These are phyloP conservation scores for Eupleurogrammus muticus DNA, from an alignment of 2,797 vertebrate species.

Conservation along the genomic window DNA sequence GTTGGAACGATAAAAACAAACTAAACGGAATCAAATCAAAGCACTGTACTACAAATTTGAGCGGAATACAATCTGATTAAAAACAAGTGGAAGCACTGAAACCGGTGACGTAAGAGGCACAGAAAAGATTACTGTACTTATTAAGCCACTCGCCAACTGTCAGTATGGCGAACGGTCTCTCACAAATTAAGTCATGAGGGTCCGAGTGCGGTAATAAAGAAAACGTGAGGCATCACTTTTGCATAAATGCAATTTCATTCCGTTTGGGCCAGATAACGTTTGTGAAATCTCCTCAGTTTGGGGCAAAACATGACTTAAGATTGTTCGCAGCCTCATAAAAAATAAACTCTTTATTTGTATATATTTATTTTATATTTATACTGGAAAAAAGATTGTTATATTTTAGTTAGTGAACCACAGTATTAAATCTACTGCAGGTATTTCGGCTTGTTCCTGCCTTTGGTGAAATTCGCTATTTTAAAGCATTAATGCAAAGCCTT, in stretches of 20 bases:
- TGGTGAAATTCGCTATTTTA: neutral
- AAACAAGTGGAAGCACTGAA: neutral
- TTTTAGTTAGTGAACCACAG: too few relatives aligned
- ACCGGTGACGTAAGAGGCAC: constrained; percentile 18
- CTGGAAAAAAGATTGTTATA: too few relatives aligned
- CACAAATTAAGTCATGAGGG: neutral
- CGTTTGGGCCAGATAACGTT: neutral
- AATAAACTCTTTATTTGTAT: neutral
- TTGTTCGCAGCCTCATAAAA: neutral
- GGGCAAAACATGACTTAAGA: neutral
- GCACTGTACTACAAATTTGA: constrained; percentile 3
- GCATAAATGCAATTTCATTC: neutral
- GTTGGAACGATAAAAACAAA: neutral
- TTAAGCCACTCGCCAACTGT: neutral
- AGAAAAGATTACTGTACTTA: neutral
- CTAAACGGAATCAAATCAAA: constrained; percentile 11
- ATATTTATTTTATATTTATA: too few relatives aligned
- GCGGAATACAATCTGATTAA: constrained; percentile 9
- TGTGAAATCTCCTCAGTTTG: neutral
- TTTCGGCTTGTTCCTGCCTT: neutral
- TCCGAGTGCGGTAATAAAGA: neutral
- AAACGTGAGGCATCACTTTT: neutral
- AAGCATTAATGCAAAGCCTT: neutral
- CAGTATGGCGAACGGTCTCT: neutral
- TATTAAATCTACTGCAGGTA: neutral